Conservation (phyloP, 2,113 vertebrate species). For the Psettodes erumei region DNA sequence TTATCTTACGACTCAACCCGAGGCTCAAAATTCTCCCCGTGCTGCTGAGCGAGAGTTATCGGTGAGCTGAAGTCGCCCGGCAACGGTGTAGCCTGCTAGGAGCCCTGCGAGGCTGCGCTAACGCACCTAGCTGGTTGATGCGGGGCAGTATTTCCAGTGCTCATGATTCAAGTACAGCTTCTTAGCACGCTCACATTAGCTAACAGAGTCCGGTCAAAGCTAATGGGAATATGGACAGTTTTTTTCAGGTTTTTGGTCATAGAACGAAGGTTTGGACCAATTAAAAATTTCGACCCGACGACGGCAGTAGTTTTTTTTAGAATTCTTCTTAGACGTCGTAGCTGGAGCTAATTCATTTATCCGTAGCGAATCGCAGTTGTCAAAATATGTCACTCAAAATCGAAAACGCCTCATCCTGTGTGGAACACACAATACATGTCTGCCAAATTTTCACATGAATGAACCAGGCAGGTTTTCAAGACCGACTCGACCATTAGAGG, state of each 20-base stretch:
- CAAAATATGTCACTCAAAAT: background rate
- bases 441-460: too few species aligned
- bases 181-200: background rate
- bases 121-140: background rate
- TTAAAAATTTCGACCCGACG: background rate
- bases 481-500: background rate
- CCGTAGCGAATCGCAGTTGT: background rate
- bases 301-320: background rate
- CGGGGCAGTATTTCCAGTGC: too few species aligned
- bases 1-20: conserved; percentile 37
- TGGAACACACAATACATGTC: too few species aligned
- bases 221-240: background rate
- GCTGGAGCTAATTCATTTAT: too few species aligned
- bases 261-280: background rate
- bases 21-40: conserved; percentile 2
- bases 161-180: too few species aligned
- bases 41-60: conserved; percentile 18
- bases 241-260: background rate
- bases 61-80: conserved; percentile 34
- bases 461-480: too few species aligned
- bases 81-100: conserved; percentile 33
- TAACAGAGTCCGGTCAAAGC: background rate
- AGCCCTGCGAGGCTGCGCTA: background rate
- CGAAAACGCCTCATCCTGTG: too few species aligned
- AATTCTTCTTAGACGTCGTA: background rate